Evolutionary conservation across 2,113 vertebrate genomes (phyloP), one percentile per base, ranked within the genome.

Genomic region (Grammomys dolichurus): DNA sequence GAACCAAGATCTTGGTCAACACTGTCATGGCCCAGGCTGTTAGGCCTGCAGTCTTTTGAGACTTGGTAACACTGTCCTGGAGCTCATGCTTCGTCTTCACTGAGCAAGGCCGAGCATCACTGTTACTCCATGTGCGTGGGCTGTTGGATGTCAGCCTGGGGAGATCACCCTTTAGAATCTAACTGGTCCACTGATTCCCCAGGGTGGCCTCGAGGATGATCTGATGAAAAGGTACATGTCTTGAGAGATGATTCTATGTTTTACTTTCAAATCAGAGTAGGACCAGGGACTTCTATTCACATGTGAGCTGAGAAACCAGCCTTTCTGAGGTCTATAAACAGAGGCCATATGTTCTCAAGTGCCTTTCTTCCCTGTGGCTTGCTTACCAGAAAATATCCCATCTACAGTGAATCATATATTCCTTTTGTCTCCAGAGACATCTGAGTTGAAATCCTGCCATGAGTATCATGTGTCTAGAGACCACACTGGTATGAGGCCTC

Each of bases 1-100:
- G n/a, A 54, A n/a, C 20, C 28, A 1, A 70, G 40, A 11, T 58
- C 43, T 4, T 26, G 67, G 7, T 17, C 26, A 70, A 40, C 43
- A 5, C 69, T 78, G 60, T 75, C 36, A 11, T 51, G 24, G 26
- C 5, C 17, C 11, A 5, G 9, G 7, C 26, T 16, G 6, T 40
- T 72, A 11, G 82, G 1, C 24, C 51, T 14, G 22, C 46, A 1
- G 36, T 54, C 51, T n/a, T 56, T 81, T 69, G 72, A 58, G 73
- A 16, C 16, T 11, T 87, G 1, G 14, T 89, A 9, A 56, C 7
- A 20, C 4, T 4, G 24, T 13, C 13, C 0, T 0, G 3, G n/a
- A 26, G 9, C 46, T 1, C 1, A 3, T 33, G 24, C 69, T 88
- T 81, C 65, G 22, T 43, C 10, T 76, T 54, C 73, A 26, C 48